Conservation (phyloP, 2,797 vertebrate genomes). For the Iguana delicatissima region DNA sequence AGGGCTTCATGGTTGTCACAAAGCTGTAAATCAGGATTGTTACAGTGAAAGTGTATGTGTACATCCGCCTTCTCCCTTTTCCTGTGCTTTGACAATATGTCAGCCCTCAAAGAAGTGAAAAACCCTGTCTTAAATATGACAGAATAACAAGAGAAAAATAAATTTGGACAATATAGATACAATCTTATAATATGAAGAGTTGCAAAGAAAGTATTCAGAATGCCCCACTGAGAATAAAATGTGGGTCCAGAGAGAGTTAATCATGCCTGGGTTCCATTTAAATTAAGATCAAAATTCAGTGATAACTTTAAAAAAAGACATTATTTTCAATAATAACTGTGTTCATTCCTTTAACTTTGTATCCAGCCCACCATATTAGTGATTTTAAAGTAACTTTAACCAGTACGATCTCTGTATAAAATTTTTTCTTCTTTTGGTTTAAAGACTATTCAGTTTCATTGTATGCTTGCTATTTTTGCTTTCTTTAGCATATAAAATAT, state of each 20-base stretch:
- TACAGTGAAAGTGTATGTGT: neutral
- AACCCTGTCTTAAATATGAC: neutral
- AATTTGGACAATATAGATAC: neutral
- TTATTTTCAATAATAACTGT: neutral
- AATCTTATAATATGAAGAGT: no score
- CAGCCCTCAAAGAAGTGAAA: neutral
- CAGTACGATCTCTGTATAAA: neutral
- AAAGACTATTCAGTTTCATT: neutral
- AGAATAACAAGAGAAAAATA: neutral
- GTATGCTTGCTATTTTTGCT: no score
- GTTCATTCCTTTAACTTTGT: neutral
- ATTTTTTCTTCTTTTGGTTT: neutral
- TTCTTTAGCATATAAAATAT: neutral
- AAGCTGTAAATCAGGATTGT: constrained; percentile 33
- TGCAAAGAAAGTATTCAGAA: neutral
- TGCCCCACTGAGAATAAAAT: neutral
- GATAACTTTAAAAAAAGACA: neutral
- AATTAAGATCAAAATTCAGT: neutral
- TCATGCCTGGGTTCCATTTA: neutral
- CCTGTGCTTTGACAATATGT: neutral
- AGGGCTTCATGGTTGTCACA: constrained; percentile 55
- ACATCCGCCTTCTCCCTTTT: neutral
- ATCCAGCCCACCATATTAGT: neutral
- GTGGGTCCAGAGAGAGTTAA: neutral
- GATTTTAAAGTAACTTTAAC: neutral